phyloP scores from a whole-genome alignment of 2,888 invertebrate species.

The Cosmia trapezina region DNA sequence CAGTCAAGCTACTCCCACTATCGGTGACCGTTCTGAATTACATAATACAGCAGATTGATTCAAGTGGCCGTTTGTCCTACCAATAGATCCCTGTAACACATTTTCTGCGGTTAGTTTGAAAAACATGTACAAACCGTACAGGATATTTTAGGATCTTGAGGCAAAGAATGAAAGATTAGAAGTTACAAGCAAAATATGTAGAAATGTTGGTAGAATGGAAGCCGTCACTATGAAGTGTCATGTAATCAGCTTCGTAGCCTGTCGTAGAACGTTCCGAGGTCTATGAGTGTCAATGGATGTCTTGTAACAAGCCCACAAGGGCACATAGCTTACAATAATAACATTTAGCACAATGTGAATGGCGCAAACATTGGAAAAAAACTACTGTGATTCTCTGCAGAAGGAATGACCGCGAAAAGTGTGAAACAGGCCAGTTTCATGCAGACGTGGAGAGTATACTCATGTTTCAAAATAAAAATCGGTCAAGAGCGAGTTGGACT shows the following conservation, averaged over 20 bases:
- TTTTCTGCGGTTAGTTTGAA: too few species aligned
- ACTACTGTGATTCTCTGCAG: not conserved
- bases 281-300: not conserved
- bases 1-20: not conserved
- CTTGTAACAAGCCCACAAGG: not conserved
- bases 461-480: not conserved
- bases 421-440: not conserved
- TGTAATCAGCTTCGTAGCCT: too few species aligned
- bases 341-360: not conserved
- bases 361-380: not conserved
- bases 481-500: too few species aligned
- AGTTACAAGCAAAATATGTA: not conserved
- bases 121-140: too few species aligned
- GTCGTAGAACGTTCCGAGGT: too few species aligned
- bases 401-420: not conserved
- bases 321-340: not conserved
- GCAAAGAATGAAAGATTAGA: too few species aligned
- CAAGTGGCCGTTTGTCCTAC: not conserved
- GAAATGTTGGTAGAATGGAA: not conserved
- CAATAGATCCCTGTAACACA: not conserved
- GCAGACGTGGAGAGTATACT: not conserved
- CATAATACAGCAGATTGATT: not conserved
- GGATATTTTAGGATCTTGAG: not conserved
- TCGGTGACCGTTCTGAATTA: not conserved
- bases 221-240: not conserved